Evolutionary conservation across 1,140 invertebrate genomes (phyloP).

Genomic region (Drosophila neocordata): DNA sequence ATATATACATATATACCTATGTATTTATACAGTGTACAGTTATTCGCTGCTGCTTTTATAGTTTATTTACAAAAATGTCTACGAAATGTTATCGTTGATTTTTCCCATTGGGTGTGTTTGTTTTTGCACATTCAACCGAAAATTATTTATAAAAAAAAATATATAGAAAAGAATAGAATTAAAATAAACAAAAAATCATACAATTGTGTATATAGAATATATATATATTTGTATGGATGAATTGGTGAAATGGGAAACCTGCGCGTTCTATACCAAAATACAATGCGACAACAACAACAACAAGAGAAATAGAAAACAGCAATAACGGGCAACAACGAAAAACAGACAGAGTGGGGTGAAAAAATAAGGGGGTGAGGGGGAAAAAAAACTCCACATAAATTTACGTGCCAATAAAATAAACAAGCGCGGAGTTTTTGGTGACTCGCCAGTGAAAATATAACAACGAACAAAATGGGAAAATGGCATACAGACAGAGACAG

Average conservation of each 20-base stretch:
- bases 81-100: constrained; percentile 7
- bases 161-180: not conserved
- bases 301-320: not conserved
- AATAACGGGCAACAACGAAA: not conserved
- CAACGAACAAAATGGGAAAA: constrained; percentile 1
- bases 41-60: not conserved
- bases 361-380: not conserved
- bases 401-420: constrained; percentile 81
- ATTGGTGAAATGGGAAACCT: constrained; percentile 50
- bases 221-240: not conserved
- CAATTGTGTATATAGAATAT: constrained; percentile 59
- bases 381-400: constrained; percentile 61
- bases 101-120: constrained; percentile 53
- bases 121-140: constrained; percentile 54
- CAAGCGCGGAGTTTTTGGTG: constrained; percentile 74
- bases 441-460: constrained; percentile 60
- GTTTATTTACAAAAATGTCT: constrained; percentile 10
- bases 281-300: constrained; percentile 8
- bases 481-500: constrained; percentile 1
- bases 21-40: not conserved
- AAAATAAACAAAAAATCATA: not conserved
- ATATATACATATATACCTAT: too few species aligned
- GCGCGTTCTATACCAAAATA: not conserved
- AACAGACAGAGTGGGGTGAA: not conserved
- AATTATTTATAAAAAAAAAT: constrained; percentile 70